Conservation (phyloP, 1,140 invertebrate species). For the Archivesica marissinica region DNA sequence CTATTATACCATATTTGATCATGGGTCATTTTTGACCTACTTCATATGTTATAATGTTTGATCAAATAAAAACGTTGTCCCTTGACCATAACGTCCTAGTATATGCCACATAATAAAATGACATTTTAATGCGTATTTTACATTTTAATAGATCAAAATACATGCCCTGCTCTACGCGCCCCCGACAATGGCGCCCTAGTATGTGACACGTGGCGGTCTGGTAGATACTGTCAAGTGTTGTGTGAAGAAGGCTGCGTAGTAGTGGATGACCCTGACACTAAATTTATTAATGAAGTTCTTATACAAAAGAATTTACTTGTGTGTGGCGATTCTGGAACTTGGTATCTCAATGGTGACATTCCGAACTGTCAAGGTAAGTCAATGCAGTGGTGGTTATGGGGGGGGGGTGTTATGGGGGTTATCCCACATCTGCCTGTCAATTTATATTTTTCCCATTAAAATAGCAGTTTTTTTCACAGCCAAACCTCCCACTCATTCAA, state of each 20-base stretch:
- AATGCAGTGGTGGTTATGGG: background rate
- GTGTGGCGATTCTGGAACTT: background rate
- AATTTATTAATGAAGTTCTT: background rate
- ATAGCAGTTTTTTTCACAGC: no score
- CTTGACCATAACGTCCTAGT: no score
- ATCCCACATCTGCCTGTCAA: no score
- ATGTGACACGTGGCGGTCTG: constrained; percentile 26
- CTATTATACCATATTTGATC: no score
- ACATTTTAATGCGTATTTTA: no score
- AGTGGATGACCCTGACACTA: background rate
- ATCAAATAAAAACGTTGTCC: no score
- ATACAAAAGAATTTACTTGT: background rate
- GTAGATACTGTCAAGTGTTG: constrained; percentile 15
- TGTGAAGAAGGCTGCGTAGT: constrained; percentile 18
- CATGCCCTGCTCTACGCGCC: background rate
- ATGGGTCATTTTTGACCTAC: no score
- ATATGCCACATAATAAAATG: no score
- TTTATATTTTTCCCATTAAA: no score
- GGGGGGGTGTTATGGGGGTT: background rate
- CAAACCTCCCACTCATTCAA: no score
- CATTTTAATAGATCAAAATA: background rate
- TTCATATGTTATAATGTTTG: no score
- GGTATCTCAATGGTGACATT: background rate
- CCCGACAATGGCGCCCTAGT: constrained; percentile 36
- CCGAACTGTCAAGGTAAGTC: background rate